These are phyloP conservation scores for Labia minor DNA, from an alignment of 2,888 invertebrate genomes.

Conservation along the genomic window DNA sequence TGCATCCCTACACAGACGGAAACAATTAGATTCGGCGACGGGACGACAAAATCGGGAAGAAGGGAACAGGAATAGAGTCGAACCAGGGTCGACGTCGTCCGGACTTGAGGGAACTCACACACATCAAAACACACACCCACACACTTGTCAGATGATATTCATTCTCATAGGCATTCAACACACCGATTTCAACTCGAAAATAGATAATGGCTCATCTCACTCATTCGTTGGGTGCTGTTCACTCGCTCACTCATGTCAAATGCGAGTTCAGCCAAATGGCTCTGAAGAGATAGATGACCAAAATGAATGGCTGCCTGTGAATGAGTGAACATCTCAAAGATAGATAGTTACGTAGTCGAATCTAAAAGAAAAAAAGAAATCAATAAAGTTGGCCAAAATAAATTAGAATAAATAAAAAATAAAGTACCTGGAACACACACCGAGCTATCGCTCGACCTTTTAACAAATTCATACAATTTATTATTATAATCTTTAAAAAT, in stretches of 20 bases:
- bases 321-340: too few species aligned
- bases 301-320: not conserved
- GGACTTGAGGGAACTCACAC: not conserved
- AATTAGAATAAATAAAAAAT: too few species aligned
- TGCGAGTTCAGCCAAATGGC: not conserved
- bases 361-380: too few species aligned
- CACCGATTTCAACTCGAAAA: not conserved
- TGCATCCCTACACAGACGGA: conserved; percentile 6
- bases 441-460: too few species aligned
- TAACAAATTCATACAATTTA: too few species aligned
- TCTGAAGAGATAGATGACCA: not conserved
- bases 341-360: too few species aligned
- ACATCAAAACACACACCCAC: not conserved
- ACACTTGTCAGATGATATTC: not conserved
- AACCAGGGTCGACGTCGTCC: not conserved
- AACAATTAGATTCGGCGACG: conserved; percentile 13
- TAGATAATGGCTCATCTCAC: not conserved
- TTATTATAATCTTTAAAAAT: too few species aligned
- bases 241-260: not conserved
- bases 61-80: not conserved
- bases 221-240: not conserved
- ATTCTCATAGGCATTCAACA: too few species aligned
- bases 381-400: too few species aligned
- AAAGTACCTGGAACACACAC: too few species aligned
- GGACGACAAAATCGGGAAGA: conserved; percentile 13